Evolutionary conservation across 2,888 invertebrate species (phyloP).

Genomic region (Hemaris fuciformis): DNA sequence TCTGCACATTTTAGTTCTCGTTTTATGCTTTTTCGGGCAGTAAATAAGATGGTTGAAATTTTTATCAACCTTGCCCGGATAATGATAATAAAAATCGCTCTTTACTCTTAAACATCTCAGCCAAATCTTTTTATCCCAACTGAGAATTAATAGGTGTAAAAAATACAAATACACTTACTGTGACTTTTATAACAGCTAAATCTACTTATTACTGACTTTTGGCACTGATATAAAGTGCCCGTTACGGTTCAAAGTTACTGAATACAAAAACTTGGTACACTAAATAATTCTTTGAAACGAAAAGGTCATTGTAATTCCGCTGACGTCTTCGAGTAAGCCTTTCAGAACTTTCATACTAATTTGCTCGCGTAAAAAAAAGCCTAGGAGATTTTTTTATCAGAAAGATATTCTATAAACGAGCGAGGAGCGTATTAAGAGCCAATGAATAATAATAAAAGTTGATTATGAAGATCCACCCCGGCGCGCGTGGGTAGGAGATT

Average conservation of each 20-base stretch:
- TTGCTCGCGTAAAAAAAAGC: background rate
- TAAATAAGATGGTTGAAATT: too few species aligned
- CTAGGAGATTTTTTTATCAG: background rate
- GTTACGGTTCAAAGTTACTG: background rate
- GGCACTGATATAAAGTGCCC: background rate
- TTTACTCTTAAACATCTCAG: too few species aligned
- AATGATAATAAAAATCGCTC: too few species aligned
- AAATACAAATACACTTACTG: background rate
- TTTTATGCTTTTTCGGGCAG: too few species aligned
- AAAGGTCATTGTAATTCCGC: background rate
- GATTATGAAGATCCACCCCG: background rate
- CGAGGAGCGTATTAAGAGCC: background rate
- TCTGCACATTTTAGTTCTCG: too few species aligned
- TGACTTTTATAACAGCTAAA: background rate
- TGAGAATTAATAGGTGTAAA: too few species aligned
- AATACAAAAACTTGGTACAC: background rate
- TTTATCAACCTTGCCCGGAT: too few species aligned
- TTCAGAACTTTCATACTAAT: constrained; percentile 3
- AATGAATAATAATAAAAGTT: background rate
- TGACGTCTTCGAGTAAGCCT: background rate
- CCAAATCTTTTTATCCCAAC: too few species aligned
- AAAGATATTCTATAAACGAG: background rate
- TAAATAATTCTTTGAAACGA: background rate
- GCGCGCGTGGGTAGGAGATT: background rate
- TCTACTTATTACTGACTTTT: background rate